Conservation (phyloP, 1,140 invertebrate species). For the Harpegnathos saltator region DNA sequence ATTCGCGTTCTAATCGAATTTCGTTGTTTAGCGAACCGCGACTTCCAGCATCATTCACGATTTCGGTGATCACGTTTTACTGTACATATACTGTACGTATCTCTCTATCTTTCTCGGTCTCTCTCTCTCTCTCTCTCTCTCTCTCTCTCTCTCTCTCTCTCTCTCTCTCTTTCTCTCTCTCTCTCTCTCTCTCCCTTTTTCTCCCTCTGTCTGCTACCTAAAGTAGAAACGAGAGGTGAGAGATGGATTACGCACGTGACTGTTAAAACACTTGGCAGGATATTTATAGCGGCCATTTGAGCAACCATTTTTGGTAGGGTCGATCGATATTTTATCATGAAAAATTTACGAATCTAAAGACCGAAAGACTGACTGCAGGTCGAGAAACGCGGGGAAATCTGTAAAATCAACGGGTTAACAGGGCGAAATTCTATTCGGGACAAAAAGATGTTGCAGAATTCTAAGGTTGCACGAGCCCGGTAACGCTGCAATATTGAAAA, state of each 20-base stretch:
- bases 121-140: too few species aligned
- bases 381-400: background rate
- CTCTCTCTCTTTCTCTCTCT: too few species aligned
- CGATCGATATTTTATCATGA: constrained; percentile 1
- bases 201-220: too few species aligned
- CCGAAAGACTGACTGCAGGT: background rate
- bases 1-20: constrained; percentile 80
- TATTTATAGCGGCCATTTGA: constrained; percentile 5
- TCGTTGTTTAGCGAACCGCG: constrained; percentile 75
- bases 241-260: background rate
- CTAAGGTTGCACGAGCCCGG: background rate
- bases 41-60: constrained; percentile 68
- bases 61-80: constrained; percentile 54
- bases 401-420: background rate
- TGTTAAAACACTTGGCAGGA: constrained; percentile 36
- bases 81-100: constrained; percentile 25
- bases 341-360: background rate
- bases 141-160: background rate
- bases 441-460: background rate
- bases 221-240: constrained; percentile 4
- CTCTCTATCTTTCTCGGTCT: too few species aligned
- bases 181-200: too few species aligned
- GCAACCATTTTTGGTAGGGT: background rate
- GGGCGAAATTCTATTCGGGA: background rate
- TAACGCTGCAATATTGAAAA: constrained; percentile 6